phyloP scores from a whole-genome alignment of 1,140 invertebrate genomes.

The Listronotus bonariensis region DNA sequence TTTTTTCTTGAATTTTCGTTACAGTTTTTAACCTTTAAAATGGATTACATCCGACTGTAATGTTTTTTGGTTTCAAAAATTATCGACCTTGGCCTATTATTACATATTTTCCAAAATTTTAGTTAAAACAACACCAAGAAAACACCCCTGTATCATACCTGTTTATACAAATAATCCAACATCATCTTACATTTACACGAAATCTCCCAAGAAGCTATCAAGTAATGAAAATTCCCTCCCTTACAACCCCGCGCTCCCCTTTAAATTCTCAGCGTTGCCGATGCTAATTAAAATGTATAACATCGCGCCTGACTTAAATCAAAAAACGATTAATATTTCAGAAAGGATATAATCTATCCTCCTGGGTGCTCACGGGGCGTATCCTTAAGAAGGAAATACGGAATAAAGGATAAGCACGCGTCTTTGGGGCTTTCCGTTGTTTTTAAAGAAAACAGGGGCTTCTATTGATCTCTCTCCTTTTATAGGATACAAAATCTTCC shows the following conservation, averaged over 20 bases:
- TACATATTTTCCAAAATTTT: no score
- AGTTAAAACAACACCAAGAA: no score
- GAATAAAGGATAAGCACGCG: slow-evolving; percentile 24
- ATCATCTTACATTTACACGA: slow-evolving; percentile 6
- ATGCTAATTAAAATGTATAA: slow-evolving; percentile 48
- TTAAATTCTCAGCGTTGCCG: slow-evolving; percentile 17
- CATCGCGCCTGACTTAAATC: slow-evolving; percentile 46
- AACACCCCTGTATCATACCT: no score
- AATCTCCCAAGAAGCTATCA: slow-evolving; percentile 17
- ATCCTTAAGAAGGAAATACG: slow-evolving; percentile 10
- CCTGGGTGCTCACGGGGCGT: slow-evolving; percentile 21
- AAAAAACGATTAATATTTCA: slow-evolving; percentile 52
- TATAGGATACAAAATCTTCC: background rate
- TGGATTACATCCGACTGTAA: no score
- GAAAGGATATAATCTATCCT: slow-evolving; percentile 47
- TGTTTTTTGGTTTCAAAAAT: no score
- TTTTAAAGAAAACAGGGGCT: slow-evolving; percentile 26
- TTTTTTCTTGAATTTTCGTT: no score
- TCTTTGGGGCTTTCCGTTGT: slow-evolving; percentile 25
- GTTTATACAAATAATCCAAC: no score
- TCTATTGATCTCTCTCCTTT: slow-evolving; percentile 20
- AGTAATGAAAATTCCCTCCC: slow-evolving; percentile 22
- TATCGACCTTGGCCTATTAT: no score
- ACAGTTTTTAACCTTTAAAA: no score
- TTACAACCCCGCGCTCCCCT: background rate